Conservation (phyloP, 2,888 invertebrate genomes). For the Stictocephala bisonia region DNA sequence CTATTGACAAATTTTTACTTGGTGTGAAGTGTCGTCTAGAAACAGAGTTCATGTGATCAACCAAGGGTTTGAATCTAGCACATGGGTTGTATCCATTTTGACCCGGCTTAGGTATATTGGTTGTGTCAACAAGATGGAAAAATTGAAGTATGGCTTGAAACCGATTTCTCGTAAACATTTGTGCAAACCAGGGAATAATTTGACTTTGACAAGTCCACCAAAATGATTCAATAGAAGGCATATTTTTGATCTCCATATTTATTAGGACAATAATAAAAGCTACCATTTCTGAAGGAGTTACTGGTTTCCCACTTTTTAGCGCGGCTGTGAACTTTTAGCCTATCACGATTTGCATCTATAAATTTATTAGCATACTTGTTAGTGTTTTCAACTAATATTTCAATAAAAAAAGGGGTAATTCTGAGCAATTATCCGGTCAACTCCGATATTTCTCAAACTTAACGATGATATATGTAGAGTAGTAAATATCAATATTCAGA, state of each 20-base stretch:
- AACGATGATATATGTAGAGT: too few species aligned
- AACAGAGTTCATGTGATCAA: not conserved
- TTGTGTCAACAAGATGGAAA: constrained; percentile 27
- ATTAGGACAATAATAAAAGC: constrained; percentile 3
- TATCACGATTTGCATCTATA: too few species aligned
- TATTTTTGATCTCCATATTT: not conserved
- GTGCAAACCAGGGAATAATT: not conserved
- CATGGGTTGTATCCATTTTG: not conserved
- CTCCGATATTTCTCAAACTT: too few species aligned
- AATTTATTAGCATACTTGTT: too few species aligned
- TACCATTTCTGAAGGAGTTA: constrained; percentile 7
- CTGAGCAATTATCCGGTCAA: too few species aligned
- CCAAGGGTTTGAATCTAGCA: constrained; percentile 1
- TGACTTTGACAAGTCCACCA: not conserved
- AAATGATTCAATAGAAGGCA: constrained; percentile 8
- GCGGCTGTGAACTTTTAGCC: too few species aligned
- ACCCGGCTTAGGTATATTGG: not conserved
- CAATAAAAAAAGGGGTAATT: too few species aligned
- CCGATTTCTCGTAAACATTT: constrained; percentile 21
- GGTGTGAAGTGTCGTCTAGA: not conserved
- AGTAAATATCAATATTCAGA: too few species aligned
- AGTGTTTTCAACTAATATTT: too few species aligned
- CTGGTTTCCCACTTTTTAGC: too few species aligned
- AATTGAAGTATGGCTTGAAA: constrained; percentile 5
- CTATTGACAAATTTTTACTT: not conserved